These are phyloP conservation scores for Sarotherodon lohbergeri DNA, from an alignment of 2,113 vertebrate genomes.

Conservation along the genomic window DNA sequence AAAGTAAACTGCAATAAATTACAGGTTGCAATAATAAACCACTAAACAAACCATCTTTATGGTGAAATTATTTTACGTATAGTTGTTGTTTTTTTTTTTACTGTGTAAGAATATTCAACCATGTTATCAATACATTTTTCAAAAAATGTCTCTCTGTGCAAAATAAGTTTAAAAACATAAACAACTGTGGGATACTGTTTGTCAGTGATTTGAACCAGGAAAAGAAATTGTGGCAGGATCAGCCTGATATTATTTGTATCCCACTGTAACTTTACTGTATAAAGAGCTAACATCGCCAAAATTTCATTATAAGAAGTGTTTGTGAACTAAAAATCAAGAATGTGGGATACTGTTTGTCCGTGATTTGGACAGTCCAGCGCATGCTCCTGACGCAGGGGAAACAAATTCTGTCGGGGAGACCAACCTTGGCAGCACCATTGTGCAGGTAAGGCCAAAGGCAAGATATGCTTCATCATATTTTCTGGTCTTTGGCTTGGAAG, in stretches of 20 bases:
- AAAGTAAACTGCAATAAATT: background rate
- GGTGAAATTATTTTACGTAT: background rate
- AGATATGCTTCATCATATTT: background rate
- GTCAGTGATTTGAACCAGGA: background rate
- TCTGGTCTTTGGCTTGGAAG: background rate
- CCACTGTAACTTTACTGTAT: background rate
- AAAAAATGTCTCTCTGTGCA: background rate
- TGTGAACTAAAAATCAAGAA: background rate
- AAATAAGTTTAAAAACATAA: background rate
- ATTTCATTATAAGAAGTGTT: background rate
- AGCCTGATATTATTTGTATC: background rate
- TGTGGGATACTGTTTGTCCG: rapidly evolving
- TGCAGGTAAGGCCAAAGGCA: background rate
- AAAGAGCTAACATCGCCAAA: background rate
- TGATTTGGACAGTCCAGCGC: background rate
- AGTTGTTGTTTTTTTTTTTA: background rate
- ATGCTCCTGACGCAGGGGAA: too few relatives aligned
- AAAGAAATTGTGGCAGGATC: background rate
- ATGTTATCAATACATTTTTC: background rate
- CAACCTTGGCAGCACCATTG: background rate
- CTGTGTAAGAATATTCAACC: background rate
- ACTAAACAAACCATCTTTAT: background rate
- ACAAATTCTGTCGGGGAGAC: background rate
- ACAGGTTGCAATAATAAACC: background rate
- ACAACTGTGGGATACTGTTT: background rate